Evolutionary conservation across 2,113 vertebrate genomes (phyloP).

Genomic region (Amphiprion percula): DNA sequence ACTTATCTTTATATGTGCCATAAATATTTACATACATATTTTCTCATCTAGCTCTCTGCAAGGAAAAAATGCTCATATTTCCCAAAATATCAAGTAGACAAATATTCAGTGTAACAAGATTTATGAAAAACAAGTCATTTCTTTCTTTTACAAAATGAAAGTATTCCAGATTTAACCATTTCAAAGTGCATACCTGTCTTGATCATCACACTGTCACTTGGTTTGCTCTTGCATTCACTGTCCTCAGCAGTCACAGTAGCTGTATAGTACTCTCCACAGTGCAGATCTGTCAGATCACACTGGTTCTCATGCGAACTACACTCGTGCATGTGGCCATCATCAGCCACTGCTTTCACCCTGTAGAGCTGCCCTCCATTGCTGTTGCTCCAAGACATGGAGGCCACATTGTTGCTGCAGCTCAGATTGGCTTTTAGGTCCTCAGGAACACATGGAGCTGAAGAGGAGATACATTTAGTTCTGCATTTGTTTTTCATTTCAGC

Average conservation of each 20-base stretch:
- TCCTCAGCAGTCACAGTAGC: constrained; percentile 75
- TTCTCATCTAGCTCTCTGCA: too few species aligned
- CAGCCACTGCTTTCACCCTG: constrained; percentile 64
- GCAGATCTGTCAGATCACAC: constrained; percentile 77
- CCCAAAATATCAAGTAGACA: too few species aligned
- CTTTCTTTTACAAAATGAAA: too few species aligned
- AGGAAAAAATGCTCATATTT: too few species aligned
- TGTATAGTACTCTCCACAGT: constrained; percentile 80
- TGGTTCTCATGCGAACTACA: constrained; percentile 61
- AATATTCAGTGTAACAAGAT: too few species aligned
- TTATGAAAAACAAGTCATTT: too few species aligned
- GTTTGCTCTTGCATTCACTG: constrained; percentile 72
- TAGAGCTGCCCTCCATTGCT: constrained; percentile 72
- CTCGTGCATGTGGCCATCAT: constrained; percentile 52
- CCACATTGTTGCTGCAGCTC: constrained; percentile 79
- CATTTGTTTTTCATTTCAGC: background rate
- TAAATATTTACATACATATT: too few species aligned
- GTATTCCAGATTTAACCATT: background rate
- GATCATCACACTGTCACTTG: constrained; percentile 68
- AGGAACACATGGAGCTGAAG: constrained; percentile 79
- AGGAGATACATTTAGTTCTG: background rate
- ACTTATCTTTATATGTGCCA: too few species aligned
- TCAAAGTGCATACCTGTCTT: constrained; percentile 75
- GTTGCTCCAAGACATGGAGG: constrained; percentile 73
- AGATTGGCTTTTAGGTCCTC: constrained; percentile 65